Base-by-base conservation (phyloP, 2,113 vertebrate species). In the Willisornis vidua region DNA sequence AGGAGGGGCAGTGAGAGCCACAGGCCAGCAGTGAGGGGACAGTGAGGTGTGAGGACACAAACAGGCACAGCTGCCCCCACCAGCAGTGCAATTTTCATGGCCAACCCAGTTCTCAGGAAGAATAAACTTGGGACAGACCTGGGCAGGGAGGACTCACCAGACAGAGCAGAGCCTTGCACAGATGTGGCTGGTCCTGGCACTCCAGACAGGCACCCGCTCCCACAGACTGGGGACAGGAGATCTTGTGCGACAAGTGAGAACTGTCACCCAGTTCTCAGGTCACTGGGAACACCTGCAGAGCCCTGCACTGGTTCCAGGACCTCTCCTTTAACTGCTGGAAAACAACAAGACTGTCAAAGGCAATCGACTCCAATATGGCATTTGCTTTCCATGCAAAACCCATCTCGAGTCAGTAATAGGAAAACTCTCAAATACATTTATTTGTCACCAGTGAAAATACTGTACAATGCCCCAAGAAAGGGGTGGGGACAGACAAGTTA, bases 401-500 rank as follows among this genome's bases (percentile, higher is more conserved):
- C 3, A 3, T 3, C 83, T 66, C 49, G 14, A 75, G 43, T 57
- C 86, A 71, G 0, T 31, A 81, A 55, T 81, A 94, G 86, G 31
- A 96, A 97, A 96, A 93, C 37, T 75, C 61, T 74, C 57, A 82
- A 86, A 90, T 61, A 81, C 67, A 79, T 97, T 97, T 96, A 97
- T 96, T 97, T 23, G 26, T 76, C 63, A 83, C 45, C 43, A 87
- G 39, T 96, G 95, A 97, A 97, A 97, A 96, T 87, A 91, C 91
- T 96, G 82, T 96, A 97, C 85, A 98, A 24, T 45, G 87, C 8
- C 57, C 62, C 76, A 62, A n/a, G 72, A 72, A 93, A 72, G 22
- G 54, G 41, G 35, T 0, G 2, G 58, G 43, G 18, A 41, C 58
- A 85, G 70, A 33, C 26, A 85, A 81, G 19, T 61, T 97, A 98